Evolutionary conservation across 2,888 invertebrate species (phyloP), one percentile per base, ranked within the genome.

Genomic region (Rhingia rostrata): DNA sequence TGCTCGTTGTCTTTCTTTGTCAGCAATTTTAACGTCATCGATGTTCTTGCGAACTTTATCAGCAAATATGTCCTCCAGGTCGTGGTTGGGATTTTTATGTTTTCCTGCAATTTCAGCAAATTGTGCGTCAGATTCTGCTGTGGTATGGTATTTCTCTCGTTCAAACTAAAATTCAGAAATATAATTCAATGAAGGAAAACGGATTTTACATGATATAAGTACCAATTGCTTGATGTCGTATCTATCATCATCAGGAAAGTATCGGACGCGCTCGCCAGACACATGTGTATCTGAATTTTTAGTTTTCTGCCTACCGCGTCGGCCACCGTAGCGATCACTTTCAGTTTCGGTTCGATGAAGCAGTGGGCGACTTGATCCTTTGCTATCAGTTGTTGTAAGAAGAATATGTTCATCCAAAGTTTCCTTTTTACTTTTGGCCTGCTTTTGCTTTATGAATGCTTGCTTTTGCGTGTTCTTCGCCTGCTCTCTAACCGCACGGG

Each of bases 241-340:
- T 89, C 95, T 95, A 90, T 97, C 97, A 92, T 98, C 98, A 92
- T 98, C 97, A 4, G 95, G 94, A 92, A 97, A 98, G 92, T 97
- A 97, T 74, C 96, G 94, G 10, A 94, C 93, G 86, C 97, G 93
- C 89, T 97, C 93, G 6, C 95, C 95, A 82, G 94, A 93, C 60
- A 90, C 90, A 88, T 98, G 96, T 4, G 97, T 97, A 87, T 95
- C 94, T 39, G 93, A 92, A 89, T 93, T 94, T 92, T 43, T 82
- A 9, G 86, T 86, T 10, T 74, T 63, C 51, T 87, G 87, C 10
- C 32, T 80, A 0, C 73, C 78, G 35, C 73, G 79, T 12, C 87
- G 87, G 0, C 87, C 88, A 2, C 88, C 87, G 32, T 88, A 88
- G 5, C 83, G 69, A 67, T 87, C 86, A 33, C 75, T 75, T 30